These are phyloP conservation scores for Anastrepha obliqua DNA, from an alignment of 1,140 invertebrate species.

Conservation along the genomic window DNA sequence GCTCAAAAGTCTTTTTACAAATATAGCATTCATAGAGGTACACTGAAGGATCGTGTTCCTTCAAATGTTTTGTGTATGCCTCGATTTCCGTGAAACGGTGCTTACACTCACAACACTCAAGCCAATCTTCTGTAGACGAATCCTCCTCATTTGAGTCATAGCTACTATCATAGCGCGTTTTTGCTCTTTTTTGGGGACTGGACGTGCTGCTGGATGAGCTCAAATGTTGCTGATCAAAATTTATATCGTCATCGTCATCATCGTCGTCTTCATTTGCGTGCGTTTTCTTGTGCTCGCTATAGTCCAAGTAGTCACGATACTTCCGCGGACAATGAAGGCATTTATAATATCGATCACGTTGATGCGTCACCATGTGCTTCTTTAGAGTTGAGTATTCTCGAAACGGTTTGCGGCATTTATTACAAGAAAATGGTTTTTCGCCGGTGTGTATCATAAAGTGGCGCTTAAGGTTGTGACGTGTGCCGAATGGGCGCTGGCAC, in stretches of 20 bases:
- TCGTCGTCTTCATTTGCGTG: constrained; percentile 56
- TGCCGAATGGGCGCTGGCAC: constrained; percentile 71
- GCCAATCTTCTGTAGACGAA: constrained; percentile 64
- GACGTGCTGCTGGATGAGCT: background rate
- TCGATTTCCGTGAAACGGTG: constrained; percentile 67
- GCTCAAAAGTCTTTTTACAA: constrained; percentile 55
- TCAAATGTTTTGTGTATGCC: constrained; percentile 67
- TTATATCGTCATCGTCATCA: constrained; percentile 17
- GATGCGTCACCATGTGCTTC: constrained; percentile 71
- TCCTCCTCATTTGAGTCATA: constrained; percentile 63
- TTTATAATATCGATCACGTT: constrained; percentile 70
- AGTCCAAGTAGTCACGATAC: constrained; percentile 68
- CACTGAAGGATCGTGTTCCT: constrained; percentile 63
- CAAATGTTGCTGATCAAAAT: constrained; percentile 9
- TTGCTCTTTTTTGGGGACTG: constrained; percentile 15
- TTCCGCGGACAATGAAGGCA: constrained; percentile 66
- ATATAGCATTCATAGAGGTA: constrained; percentile 58
- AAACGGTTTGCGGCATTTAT: constrained; percentile 70
- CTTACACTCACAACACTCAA: constrained; percentile 70
- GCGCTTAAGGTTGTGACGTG: constrained; percentile 71
- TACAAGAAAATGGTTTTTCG: constrained; percentile 71
- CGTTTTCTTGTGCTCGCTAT: constrained; percentile 64
- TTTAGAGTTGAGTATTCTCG: constrained; percentile 70
- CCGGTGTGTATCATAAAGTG: constrained; percentile 73
- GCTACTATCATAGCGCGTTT: constrained; percentile 55